These are phyloP conservation scores for Sinosuthora webbiana DNA, from an alignment of 2,113 vertebrate species.

Conservation along the genomic window DNA sequence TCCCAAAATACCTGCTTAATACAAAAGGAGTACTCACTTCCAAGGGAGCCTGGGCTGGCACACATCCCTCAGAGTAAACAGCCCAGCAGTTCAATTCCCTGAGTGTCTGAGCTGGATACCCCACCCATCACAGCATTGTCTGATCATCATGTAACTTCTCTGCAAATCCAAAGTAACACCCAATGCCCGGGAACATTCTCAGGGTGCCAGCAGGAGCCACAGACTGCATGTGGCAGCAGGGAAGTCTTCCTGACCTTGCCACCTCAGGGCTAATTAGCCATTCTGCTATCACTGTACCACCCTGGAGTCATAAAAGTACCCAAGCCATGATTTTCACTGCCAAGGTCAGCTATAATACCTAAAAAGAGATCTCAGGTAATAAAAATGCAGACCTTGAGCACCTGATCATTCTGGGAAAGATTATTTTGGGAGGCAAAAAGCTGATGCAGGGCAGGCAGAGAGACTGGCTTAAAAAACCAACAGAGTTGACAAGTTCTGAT, in stretches of 20 bases:
- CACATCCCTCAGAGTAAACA: neutral
- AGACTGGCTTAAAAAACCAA: neutral
- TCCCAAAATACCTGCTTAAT: neutral
- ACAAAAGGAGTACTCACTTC: neutral
- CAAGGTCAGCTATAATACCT: neutral
- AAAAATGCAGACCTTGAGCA: neutral
- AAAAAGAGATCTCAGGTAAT: neutral
- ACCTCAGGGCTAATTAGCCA: neutral
- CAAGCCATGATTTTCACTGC: neutral
- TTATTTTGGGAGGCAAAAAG: neutral
- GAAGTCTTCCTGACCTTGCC: neutral
- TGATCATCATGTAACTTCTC: neutral
- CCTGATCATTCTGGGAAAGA: neutral
- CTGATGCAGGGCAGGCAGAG: neutral
- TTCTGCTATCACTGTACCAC: neutral
- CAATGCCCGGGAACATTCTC: neutral
- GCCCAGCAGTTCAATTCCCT: neutral
- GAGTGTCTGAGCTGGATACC: neutral
- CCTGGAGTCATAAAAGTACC: neutral
- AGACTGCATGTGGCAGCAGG: neutral
- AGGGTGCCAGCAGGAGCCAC: neutral
- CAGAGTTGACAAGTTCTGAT: neutral
- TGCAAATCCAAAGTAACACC: neutral
- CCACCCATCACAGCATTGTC: neutral
- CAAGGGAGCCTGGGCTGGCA: neutral